Evolutionary conservation across 2,888 invertebrate genomes (phyloP), one percentile per base, ranked within the genome.

Genomic region (Rhopalosiphum nymphaeae): DNA sequence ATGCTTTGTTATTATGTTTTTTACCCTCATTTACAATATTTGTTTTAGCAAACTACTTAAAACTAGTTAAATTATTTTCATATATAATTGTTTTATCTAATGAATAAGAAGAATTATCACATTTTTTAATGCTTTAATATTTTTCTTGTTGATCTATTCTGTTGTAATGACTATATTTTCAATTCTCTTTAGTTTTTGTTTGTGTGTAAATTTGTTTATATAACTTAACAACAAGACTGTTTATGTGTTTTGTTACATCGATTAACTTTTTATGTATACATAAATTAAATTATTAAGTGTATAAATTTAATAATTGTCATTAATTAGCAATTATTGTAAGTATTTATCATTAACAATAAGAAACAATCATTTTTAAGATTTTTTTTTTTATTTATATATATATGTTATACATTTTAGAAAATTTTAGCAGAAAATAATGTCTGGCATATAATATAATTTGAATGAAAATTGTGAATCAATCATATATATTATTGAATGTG

Each of bases 81-180:
- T 90, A 86, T 89, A 49, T 44, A 36, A 36, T 36, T 78, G 36
- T 78, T 36, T 67, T 67, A 57, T 53, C 10, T n/a, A 61, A 46
- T 86, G 67, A 67, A 89, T 94, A 84, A 86, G 56, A 85, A 89
- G 56, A 86, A 93, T 49, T 85, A 86, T 90, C 46, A 61, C 26
- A 46, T 86, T 94, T 94, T 93, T 93, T 36, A 16, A 90, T 25
- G 7, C 57, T 86, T n/a, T 85, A n/a, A 61, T 89, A 36, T 46
- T 93, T 93, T 93, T 11, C 90, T 94, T 94, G 90, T 49, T 94
- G 44, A 85, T 36, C 93, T 94, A 90, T 94, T 94, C 89, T 90
- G 49, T 90, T 94, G 89, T 90, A 90, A 94, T 86, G 49, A 57
- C 84, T 85, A 36, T 94, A 90, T 90, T 94, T 90, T 53, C 85